Evolutionary conservation across 1,140 invertebrate species (phyloP), one percentile per base, ranked within the genome.

Genomic region (Parapsyche elsis): DNA sequence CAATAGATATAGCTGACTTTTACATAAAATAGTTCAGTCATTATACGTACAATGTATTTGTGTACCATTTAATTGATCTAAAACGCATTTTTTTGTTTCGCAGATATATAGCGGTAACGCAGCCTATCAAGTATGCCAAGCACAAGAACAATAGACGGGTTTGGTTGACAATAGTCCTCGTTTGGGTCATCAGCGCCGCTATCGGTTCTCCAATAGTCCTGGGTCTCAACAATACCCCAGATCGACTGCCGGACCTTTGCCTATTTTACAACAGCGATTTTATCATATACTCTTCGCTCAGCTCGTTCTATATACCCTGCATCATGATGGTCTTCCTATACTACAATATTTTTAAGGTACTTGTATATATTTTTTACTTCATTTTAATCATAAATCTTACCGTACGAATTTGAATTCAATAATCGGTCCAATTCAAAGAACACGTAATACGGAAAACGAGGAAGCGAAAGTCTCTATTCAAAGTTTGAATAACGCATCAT

Each of bases 261-360:
- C 90, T 96, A 76, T 99, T 99, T 91, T 98, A 99, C 90, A 99
- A 99, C 90, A 94, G 95, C 67, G 95, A 99, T 89, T 99, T 99
- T 88, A 96, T 99, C 85, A 95, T 99, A 83, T 98, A 97, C 88
- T 99, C 97, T 10, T 99, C 98, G 59, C 92, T 99, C 84, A 96
- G 95, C 75, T 99, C 98, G 83, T 99, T 99, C 92, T 99, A 99
- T 88, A 99, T 99, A 86, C 98, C 98, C 5, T 99, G 98, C 88
- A 94, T 99, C 85, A 97, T 99, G 85, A 99, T 99, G 97, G 95
- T 99, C 86, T 97, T 97, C 88, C 93, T 99, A 30, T 99, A 99
- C 88, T 99, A 97, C 90, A 96, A 94, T 89, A 99, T 99, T 90
- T 99, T 99, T 90, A 96, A 94, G 93, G 95, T 96, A 86, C n/a